These are phyloP conservation scores for Fulica atra DNA, from an alignment of 2,113 vertebrate genomes.

Conservation along the genomic window DNA sequence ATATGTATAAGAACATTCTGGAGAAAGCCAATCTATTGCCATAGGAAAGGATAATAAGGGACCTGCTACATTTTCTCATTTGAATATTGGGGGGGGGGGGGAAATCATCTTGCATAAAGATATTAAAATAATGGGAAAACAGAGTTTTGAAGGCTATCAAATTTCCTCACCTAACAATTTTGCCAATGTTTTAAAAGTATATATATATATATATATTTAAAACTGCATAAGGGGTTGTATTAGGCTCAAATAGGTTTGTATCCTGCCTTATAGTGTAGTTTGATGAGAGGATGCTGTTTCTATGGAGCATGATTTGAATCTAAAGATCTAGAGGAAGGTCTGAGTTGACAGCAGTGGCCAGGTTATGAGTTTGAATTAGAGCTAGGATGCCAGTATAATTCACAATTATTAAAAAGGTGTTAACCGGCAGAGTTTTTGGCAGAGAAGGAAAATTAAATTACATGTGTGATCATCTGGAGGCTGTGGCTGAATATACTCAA, in stretches of 20 bases:
- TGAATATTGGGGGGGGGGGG: not conserved
- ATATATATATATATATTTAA: not conserved
- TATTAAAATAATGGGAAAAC: not conserved
- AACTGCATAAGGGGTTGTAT: not conserved
- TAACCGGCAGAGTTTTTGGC: not conserved
- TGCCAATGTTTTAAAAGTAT: not conserved
- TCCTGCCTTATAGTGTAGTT: not conserved
- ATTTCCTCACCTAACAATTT: not conserved
- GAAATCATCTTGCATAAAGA: not conserved
- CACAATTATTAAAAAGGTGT: not conserved
- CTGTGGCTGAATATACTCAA: not conserved
- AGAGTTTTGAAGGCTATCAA: not conserved
- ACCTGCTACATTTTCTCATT: not conserved
- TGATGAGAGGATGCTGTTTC: not conserved
- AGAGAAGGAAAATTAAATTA: not conserved
- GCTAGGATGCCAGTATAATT: not conserved
- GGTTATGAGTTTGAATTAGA: not conserved
- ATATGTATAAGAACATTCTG: not conserved
- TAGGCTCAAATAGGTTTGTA: not conserved
- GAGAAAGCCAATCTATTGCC: not conserved
- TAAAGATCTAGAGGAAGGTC: not conserved
- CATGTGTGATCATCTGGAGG: not conserved
- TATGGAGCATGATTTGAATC: not conserved
- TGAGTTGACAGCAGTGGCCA: not conserved
- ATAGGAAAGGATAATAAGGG: not conserved